Percentiles rank a stretch among this genome's conserved stretches.
Conservation (phyloP, 1,140 invertebrate genomes). For the Leptinotarsa undecemlineata region DNA sequence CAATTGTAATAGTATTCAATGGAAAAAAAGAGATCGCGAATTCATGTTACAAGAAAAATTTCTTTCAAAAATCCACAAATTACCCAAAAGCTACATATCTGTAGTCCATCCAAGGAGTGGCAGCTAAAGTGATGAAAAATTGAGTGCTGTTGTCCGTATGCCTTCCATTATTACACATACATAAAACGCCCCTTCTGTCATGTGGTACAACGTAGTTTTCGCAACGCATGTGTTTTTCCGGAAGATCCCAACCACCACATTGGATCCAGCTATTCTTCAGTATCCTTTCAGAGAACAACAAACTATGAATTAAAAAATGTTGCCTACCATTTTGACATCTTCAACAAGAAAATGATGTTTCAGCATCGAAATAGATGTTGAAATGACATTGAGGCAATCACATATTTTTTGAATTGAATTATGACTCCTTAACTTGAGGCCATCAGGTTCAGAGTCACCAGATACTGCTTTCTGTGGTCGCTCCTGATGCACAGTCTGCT, state of each 20-base stretch:
- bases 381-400: too few species aligned
- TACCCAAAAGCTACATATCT: constrained; percentile 81
- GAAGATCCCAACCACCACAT: constrained; percentile 57
- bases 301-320: too few species aligned
- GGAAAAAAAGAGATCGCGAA: not conserved
- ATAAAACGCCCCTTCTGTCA: constrained; percentile 59
- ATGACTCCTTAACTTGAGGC: too few species aligned
- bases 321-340: too few species aligned
- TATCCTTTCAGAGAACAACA: constrained; percentile 47
- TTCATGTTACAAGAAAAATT: constrained; percentile 9
- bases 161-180: constrained; percentile 60
- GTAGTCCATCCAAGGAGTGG: constrained; percentile 73
- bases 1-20: too few species aligned
- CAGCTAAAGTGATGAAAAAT: constrained; percentile 78
- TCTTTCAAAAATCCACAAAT: not conserved
- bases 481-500: too few species aligned
- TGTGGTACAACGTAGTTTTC: constrained; percentile 63
- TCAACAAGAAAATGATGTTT: too few species aligned
- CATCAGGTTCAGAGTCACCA: too few species aligned
- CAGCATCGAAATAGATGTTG: too few species aligned
- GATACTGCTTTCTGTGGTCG: too few species aligned
- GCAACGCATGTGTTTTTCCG: constrained; percentile 54
- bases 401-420: too few species aligned
- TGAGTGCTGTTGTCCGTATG: constrained; percentile 71
- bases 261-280: constrained; percentile 61